These are phyloP conservation scores for Drosophila parvula DNA, from an alignment of 1,140 invertebrate species.

Conservation along the genomic window DNA sequence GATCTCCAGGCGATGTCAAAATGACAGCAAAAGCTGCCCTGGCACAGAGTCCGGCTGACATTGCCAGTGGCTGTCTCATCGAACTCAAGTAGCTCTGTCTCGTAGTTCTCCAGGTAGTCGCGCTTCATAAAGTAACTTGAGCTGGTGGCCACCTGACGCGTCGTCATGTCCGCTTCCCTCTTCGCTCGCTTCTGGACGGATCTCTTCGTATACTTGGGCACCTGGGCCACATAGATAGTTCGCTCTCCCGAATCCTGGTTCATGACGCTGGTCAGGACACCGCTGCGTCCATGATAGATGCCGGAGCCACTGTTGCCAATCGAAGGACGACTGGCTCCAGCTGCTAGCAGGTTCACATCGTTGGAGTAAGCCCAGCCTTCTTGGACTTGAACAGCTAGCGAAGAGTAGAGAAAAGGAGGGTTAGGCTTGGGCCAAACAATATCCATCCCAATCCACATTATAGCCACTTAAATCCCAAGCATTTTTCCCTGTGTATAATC, in stretches of 20 bases:
- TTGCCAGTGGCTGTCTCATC: neutral
- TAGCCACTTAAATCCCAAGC: neutral
- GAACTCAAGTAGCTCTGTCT: conserved; percentile 26
- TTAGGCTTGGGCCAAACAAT: neutral
- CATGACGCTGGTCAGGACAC: conserved; percentile 57
- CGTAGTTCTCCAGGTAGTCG: conserved; percentile 58
- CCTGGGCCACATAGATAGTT: conserved; percentile 52
- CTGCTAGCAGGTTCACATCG: conserved; percentile 85
- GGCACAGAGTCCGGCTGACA: conserved; percentile 30
- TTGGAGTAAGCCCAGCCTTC: conserved; percentile 85
- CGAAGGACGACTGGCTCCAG: conserved; percentile 83
- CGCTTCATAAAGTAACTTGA: conserved; percentile 55
- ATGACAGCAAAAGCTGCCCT: conserved; percentile 61
- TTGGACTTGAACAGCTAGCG: conserved; percentile 84
- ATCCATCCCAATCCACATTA: no score
- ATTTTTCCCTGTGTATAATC: conserved; percentile 20
- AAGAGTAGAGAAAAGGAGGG: no score
- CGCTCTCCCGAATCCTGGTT: conserved; percentile 45
- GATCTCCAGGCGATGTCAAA: conserved; percentile 61
- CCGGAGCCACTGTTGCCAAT: conserved; percentile 83
- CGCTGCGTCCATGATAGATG: conserved; percentile 83
- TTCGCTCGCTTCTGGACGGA: conserved; percentile 7
- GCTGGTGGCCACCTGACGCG: conserved; percentile 1
- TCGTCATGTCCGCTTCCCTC: neutral
- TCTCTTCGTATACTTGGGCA: conserved; percentile 47